A percentile compares a stretch with the other conserved stretches of the same genome.
phyloP scores from a whole-genome alignment of 2,888 invertebrate genomes.

The Agonopterix subpropinquella region DNA sequence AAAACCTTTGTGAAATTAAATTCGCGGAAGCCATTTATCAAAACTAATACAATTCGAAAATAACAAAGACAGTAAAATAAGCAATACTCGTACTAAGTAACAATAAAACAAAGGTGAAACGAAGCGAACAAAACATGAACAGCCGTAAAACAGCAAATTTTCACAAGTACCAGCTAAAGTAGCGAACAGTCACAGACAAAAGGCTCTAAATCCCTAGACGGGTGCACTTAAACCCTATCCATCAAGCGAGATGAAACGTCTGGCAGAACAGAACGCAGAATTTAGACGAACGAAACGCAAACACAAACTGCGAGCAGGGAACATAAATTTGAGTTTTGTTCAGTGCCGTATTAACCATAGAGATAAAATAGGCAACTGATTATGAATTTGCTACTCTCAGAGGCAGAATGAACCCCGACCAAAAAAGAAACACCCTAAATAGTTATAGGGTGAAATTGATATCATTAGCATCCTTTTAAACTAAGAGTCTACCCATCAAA shows the following conservation, averaged over 20 bases:
- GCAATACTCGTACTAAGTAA: not conserved
- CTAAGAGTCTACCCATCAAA: too few species aligned
- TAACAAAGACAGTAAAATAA: not conserved
- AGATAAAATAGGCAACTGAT: too few species aligned
- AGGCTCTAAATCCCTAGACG: slow-evolving; percentile 38
- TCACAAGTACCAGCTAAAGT: slow-evolving; percentile 21
- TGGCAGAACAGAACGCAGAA: slow-evolving; percentile 9
- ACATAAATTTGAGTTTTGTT: slow-evolving; percentile 38
- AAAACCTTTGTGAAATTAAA: not conserved
- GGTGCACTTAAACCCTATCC: slow-evolving; percentile 38
- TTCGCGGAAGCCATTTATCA: too few species aligned
- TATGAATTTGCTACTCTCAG: too few species aligned
- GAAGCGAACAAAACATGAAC: slow-evolving; percentile 18
- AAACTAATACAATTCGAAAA: not conserved
- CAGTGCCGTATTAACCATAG: too few species aligned
- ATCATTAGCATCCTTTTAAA: too few species aligned
- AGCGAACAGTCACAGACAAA: slow-evolving; percentile 20
- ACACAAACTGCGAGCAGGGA: slow-evolving; percentile 24
- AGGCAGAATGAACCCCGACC: too few species aligned
- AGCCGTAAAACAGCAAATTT: slow-evolving; percentile 19
- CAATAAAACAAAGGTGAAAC: not conserved
- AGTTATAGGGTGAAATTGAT: too few species aligned
- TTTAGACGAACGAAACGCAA: slow-evolving; percentile 18
- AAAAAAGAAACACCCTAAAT: too few species aligned
- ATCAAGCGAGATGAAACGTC: slow-evolving; percentile 45